These are phyloP conservation scores for Cisticola juncidis DNA, from an alignment of 2,113 vertebrate genomes.

Conservation along the genomic window DNA sequence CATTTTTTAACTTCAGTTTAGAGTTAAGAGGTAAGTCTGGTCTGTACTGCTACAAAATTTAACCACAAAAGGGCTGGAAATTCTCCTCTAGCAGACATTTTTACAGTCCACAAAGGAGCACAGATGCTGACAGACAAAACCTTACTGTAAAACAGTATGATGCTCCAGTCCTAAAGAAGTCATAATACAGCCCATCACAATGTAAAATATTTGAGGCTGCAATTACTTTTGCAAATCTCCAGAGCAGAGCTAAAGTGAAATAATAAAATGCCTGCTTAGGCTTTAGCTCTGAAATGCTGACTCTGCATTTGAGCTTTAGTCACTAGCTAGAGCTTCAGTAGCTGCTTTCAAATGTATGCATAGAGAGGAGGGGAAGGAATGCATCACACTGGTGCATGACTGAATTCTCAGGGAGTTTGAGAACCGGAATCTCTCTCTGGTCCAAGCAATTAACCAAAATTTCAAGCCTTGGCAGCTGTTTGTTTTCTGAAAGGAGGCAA, in stretches of 20 bases:
- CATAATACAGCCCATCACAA: background rate
- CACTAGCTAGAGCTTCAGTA: background rate
- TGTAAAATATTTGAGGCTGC: background rate
- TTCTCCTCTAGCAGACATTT: background rate
- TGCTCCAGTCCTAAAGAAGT: background rate
- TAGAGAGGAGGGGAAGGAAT: background rate
- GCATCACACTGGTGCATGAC: background rate
- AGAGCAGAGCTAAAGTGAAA: background rate
- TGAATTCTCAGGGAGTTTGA: background rate
- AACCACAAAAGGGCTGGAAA: constrained; percentile 32
- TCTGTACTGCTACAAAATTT: background rate
- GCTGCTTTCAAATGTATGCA: background rate
- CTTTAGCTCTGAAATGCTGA: constrained; percentile 2
- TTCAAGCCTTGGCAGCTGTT: constrained; percentile 21
- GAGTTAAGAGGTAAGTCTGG: constrained; percentile 4
- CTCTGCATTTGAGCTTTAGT: background rate
- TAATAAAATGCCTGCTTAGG: background rate
- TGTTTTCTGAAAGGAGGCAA: constrained; percentile 13
- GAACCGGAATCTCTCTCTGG: background rate
- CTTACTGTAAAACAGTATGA: background rate
- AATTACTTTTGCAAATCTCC: background rate
- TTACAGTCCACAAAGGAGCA: background rate
- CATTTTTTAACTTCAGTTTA: background rate
- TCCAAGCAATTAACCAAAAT: constrained; percentile 1
- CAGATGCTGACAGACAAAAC: background rate